These are phyloP conservation scores for Danionella cerebrum DNA, from an alignment of 2,113 vertebrate genomes.

Conservation along the genomic window DNA sequence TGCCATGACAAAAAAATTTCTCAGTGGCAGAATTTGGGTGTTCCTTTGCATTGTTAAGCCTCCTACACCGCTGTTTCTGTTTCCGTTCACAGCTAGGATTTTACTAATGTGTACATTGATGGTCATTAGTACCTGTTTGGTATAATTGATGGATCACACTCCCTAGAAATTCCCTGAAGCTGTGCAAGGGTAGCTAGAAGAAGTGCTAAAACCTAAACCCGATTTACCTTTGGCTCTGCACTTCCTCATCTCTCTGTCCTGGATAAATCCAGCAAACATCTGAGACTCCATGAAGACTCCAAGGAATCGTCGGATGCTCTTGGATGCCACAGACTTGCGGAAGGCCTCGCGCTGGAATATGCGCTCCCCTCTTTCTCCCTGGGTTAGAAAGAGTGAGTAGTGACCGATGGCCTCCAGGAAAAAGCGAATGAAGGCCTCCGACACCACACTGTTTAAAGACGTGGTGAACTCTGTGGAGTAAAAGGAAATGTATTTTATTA, in stretches of 20 bases:
- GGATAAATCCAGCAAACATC: conserved; percentile 98
- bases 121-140: no score
- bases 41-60: no score
- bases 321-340: conserved; percentile 96
- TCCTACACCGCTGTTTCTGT: no score
- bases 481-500: not conserved
- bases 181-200: no score
- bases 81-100: no score
- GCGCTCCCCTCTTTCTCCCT: conserved; percentile 86
- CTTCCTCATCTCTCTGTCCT: conserved; percentile 92
- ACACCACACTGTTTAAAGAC: conserved; percentile 90
- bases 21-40: no score
- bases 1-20: no score
- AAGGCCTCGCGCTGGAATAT: conserved; percentile 92
- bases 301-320: conserved; percentile 95
- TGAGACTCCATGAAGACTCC: conserved; percentile 99
- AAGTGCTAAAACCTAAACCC: no score
- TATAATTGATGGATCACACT: no score
- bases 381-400: conserved; percentile 92
- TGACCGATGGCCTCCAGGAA: conserved; percentile 97
- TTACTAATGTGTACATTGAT: no score
- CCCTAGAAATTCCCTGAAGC: no score
- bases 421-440: conserved; percentile 97
- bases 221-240: conserved; percentile 87
- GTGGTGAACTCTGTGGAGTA: conserved; percentile 84